Evolutionary conservation across 1,140 invertebrate genomes (phyloP).

Genomic region (Papilio polytes): DNA sequence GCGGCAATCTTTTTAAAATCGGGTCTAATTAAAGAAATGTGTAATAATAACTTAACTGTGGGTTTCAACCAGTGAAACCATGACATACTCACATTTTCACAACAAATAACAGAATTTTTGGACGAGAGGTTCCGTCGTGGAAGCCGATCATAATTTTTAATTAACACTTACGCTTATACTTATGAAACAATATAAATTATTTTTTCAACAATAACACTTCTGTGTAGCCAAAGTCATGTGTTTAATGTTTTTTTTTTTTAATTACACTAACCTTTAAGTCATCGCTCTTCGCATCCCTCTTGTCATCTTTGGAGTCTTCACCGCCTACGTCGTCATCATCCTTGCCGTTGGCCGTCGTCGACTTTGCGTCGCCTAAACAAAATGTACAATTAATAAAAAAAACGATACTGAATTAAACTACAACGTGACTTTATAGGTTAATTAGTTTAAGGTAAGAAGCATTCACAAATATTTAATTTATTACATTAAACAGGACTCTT

Average conservation of each 20-base stretch:
- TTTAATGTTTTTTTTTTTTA: not conserved
- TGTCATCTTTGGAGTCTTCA: slow-evolving; percentile 75
- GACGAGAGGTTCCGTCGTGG: too few relatives aligned
- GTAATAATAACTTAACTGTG: too few relatives aligned
- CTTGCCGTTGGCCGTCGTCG: slow-evolving; percentile 79
- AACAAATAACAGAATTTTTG: too few relatives aligned
- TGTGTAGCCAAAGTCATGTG: not conserved
- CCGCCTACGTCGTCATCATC: slow-evolving; percentile 69
- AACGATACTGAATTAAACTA: not conserved
- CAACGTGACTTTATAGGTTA: too few relatives aligned
- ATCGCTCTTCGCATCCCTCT: slow-evolving; percentile 64
- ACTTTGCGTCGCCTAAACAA: slow-evolving; percentile 69
- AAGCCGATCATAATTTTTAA: not conserved
- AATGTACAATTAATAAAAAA: not conserved
- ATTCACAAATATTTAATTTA: not conserved
- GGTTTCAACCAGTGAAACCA: too few relatives aligned
- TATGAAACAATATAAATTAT: too few relatives aligned
- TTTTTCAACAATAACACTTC: too few relatives aligned
- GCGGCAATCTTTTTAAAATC: too few relatives aligned
- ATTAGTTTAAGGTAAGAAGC: not conserved
- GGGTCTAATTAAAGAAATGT: too few relatives aligned
- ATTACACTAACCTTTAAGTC: slow-evolving; percentile 64
- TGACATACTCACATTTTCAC: too few relatives aligned
- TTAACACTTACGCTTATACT: too few relatives aligned
- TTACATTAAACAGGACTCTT: too few relatives aligned